phyloP scores from a whole-genome alignment of 2,797 vertebrate species.

The Aselliscus stoliczkanus region DNA sequence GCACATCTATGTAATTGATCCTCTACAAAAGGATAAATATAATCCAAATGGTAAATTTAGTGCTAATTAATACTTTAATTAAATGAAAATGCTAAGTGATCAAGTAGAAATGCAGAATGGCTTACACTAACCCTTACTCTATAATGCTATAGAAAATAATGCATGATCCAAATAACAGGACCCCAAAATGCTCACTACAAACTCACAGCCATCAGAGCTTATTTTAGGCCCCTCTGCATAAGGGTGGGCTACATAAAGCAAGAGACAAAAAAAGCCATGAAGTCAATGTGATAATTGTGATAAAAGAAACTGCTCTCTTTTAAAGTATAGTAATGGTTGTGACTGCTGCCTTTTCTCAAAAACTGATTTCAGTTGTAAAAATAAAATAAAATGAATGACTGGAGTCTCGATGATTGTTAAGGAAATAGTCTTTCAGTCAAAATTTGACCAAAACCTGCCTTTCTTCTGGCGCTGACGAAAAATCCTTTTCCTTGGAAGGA shows the following conservation, averaged over 20 bases:
- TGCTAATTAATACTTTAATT: background rate
- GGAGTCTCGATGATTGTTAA: conserved; percentile 56
- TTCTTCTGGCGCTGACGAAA: conserved; percentile 60
- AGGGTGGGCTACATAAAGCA: background rate
- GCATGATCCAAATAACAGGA: background rate
- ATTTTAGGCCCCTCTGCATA: background rate
- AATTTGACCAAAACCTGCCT: conserved; percentile 60
- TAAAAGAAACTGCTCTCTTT: background rate
- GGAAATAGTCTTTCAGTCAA: conserved; percentile 64
- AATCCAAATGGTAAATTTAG: background rate
- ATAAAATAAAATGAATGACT: conserved; percentile 54
- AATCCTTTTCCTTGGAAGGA: conserved; percentile 43
- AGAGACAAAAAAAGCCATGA: background rate
- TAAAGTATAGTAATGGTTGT: background rate
- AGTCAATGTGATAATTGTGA: background rate
- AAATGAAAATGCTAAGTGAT: background rate
- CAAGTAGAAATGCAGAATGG: background rate
- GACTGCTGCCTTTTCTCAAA: background rate
- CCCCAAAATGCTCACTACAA: background rate
- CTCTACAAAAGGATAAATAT: background rate
- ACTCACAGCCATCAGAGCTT: background rate
- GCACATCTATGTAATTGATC: background rate
- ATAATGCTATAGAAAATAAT: background rate
- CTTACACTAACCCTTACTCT: background rate
- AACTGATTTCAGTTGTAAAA: conserved; percentile 46